Evolutionary conservation across 2,797 vertebrate genomes (phyloP).

Genomic region (Hydrocynus forskahlii): DNA sequence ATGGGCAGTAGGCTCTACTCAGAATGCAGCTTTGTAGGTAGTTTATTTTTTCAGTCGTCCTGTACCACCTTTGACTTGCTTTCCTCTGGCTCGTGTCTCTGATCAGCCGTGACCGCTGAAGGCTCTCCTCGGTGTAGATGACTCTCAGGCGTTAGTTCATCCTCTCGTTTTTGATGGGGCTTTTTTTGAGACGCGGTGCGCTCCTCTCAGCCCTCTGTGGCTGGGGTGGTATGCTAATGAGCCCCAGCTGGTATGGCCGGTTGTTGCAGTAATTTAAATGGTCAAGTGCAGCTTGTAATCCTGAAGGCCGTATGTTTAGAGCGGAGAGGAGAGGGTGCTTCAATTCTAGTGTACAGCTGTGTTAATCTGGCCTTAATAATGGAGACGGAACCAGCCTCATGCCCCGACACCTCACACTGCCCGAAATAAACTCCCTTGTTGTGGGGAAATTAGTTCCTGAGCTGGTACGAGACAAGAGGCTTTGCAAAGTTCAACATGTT

Average conservation of each 20-base stretch:
- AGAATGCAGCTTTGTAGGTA: too few species aligned
- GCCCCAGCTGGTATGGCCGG: constrained; percentile 95
- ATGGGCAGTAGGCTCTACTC: too few species aligned
- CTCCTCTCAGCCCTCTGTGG: constrained; percentile 60
- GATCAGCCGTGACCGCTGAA: constrained; percentile 21
- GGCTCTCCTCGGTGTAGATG: constrained; percentile 9
- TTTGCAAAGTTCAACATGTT: constrained; percentile 67
- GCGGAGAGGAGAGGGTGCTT: constrained; percentile 86
- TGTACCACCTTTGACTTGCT: not conserved
- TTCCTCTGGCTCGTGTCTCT: constrained; percentile 13
- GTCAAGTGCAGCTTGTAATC: constrained; percentile 97
- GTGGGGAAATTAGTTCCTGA: constrained; percentile 74
- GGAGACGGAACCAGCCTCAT: constrained; percentile 84
- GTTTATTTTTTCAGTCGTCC: not conserved
- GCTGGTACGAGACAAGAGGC: constrained; percentile 70
- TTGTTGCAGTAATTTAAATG: constrained; percentile 96
- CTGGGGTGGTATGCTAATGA: constrained; percentile 80
- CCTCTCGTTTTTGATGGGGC: constrained; percentile 47
- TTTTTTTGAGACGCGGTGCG: constrained; percentile 56
- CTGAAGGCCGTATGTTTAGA: constrained; percentile 88
- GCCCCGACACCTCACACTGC: constrained; percentile 71
- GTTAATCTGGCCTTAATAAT: constrained; percentile 98
- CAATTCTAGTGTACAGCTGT: constrained; percentile 95
- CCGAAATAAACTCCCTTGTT: constrained; percentile 76
- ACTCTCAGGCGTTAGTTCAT: constrained; percentile 23